Conservation (phyloP, 2,888 invertebrate genomes). For the Geotrupes spiniger region DNA sequence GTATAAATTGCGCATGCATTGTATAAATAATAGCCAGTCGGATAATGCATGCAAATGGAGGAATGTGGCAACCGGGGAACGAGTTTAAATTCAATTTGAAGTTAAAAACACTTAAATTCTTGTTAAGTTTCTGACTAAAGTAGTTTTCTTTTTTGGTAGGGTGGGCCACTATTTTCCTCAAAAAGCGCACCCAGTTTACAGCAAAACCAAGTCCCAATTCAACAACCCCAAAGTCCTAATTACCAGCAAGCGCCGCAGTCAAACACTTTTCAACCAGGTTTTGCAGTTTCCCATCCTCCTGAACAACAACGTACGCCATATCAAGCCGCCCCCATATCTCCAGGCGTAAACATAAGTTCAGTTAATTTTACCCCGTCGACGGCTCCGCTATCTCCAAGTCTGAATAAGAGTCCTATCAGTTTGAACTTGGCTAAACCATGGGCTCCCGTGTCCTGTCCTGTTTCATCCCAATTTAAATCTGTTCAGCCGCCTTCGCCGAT, state of each 20-base stretch:
- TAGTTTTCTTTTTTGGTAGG: slow-evolving; percentile 39
- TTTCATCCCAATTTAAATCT: slow-evolving; percentile 15
- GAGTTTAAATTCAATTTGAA: too few species aligned
- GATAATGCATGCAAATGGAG: too few species aligned
- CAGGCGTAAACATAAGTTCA: slow-evolving; percentile 15
- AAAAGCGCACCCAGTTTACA: slow-evolving; percentile 35
- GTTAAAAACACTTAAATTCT: too few species aligned
- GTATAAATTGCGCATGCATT: too few species aligned
- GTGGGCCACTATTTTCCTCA: slow-evolving; percentile 45
- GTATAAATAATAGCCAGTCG: too few species aligned
- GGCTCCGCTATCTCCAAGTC: slow-evolving; percentile 20
- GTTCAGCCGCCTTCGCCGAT: slow-evolving; percentile 17
- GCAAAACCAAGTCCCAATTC: slow-evolving; percentile 24
- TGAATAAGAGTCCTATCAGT: slow-evolving; percentile 16
- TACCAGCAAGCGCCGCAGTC: slow-evolving; percentile 16
- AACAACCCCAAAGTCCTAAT: slow-evolving; percentile 14
- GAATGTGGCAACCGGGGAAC: too few species aligned
- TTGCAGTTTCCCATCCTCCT: background rate
- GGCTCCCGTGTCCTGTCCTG: slow-evolving; percentile 12
- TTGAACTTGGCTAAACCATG: slow-evolving; percentile 18
- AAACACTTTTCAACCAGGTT: slow-evolving; percentile 10
- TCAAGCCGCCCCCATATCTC: slow-evolving; percentile 23
- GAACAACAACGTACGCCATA: slow-evolving; percentile 5
- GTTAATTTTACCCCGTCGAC: slow-evolving; percentile 19
- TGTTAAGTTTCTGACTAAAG: background rate